Evolutionary conservation across 1,140 invertebrate genomes (phyloP).

Genomic region (Drosophila parvula): DNA sequence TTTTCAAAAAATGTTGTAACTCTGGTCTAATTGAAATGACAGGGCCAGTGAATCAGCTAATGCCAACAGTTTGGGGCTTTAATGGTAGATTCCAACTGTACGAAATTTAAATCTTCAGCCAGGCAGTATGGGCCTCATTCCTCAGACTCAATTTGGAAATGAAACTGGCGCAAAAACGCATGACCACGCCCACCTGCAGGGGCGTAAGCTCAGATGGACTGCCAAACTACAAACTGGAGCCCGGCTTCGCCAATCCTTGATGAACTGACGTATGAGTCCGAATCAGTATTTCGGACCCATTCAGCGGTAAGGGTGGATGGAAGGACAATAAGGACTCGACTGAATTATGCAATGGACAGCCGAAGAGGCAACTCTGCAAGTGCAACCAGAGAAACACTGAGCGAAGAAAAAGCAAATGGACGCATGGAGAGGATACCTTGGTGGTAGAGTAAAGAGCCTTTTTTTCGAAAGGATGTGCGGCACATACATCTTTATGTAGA

Average conservation of each 20-base stretch:
- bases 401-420: neutral
- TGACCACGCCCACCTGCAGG: slow-evolving; percentile 3
- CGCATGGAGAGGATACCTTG: slow-evolving; percentile 36
- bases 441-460: slow-evolving; percentile 16
- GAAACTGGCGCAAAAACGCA: slow-evolving; percentile 54
- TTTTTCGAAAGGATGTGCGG: neutral
- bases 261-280: slow-evolving; percentile 47
- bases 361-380: slow-evolving; percentile 15
- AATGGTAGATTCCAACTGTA: neutral
- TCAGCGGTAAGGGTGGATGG: neutral
- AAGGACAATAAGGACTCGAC: slow-evolving; percentile 36
- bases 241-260: slow-evolving; percentile 23
- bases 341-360: slow-evolving; percentile 57
- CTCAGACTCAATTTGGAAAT: slow-evolving; percentile 44
- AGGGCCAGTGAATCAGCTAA: slow-evolving; percentile 37
- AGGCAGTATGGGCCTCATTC: slow-evolving; percentile 12
- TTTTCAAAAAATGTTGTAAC: neutral
- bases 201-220: slow-evolving; percentile 12
- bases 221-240: slow-evolving; percentile 16
- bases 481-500: slow-evolving; percentile 6
- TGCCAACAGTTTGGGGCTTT: slow-evolving; percentile 13
- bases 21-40: slow-evolving; percentile 32
- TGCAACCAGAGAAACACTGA: slow-evolving; percentile 21
- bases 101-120: slow-evolving; percentile 18
- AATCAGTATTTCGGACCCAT: slow-evolving; percentile 42